Base-by-base conservation (phyloP, 2,888 invertebrate genomes). In the Drosophila emarginata region DNA sequence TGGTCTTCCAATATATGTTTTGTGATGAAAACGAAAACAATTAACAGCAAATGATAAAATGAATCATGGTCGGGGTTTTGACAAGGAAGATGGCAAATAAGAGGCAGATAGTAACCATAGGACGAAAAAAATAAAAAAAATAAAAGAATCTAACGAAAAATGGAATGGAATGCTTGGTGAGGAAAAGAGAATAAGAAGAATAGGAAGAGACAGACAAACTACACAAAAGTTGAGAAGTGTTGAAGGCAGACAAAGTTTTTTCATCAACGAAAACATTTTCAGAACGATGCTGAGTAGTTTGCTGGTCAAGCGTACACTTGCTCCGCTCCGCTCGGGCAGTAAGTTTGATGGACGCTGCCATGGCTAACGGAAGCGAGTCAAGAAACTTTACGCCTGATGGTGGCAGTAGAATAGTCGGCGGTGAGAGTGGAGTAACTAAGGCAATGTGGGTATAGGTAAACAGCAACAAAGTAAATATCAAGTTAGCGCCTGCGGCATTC, bases 201-300 rank as follows among this genome's bases (percentile, higher is more conserved):
- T 45, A 45, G 45, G 21, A 51, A n/a, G 40, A 56, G 53, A 52
- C 69, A 71, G 80, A 75, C 67, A 72, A 85, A 79, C 80, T 85
- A 82, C 67, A 72, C 69, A 78, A 74, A 84, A 84, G 84, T 84
- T 84, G 75, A 73, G 77, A 88, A 88, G 87, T 88, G 83, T 88
- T 86, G 79, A 86, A 82, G 77, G 77, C 88, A 76, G 77, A 60
- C 77, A 79, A 85, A 85, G 79, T 88, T 85, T 85, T 85, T 85
- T 85, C 85, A 85, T 85, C 88, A 88, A 83, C 84, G 84, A 85
- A 88, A 88, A 87, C 85, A 87, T 84, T 87, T 76, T 73, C 71
- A 52, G 66, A 59, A 64, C 57, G 63, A 69, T 37, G 70, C 61
- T 73, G 62, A 79, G 73, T 76, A 84, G 77, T 84, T 80, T 80